These are phyloP conservation scores for Setipinna tenuifilis DNA, from an alignment of 2,797 vertebrate species.

Conservation along the genomic window DNA sequence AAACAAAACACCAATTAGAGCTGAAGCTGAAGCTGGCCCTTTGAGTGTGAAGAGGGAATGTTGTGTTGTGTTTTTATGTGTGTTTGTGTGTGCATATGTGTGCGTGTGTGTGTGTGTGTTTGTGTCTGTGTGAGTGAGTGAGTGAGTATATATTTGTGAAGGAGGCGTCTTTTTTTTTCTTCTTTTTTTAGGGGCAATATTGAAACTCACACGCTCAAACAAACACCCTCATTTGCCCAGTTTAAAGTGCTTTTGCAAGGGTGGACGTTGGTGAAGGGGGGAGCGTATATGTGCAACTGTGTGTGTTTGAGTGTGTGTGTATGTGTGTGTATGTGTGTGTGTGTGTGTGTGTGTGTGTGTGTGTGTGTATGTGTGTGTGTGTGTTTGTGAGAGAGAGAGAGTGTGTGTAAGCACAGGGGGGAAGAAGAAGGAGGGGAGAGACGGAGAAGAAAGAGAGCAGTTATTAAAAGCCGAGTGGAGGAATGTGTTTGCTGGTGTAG, in stretches of 20 bases:
- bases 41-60: constrained; percentile 53
- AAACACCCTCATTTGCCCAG: constrained; percentile 71
- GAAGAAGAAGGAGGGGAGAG: constrained; percentile 21
- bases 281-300: not conserved
- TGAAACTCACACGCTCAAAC: constrained; percentile 62
- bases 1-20: constrained; percentile 70
- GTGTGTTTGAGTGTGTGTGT: constrained; percentile 1
- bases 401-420: not conserved
- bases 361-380: not conserved
- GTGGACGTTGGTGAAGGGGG: not conserved
- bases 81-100: too few species aligned
- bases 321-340: not conserved
- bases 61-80: not conserved
- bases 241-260: constrained; percentile 67
- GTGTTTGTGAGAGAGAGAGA: too few species aligned
- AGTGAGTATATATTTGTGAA: not conserved
- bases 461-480: constrained; percentile 73
- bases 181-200: constrained; percentile 37
- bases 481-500: constrained; percentile 11
- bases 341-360: constrained; percentile 5
- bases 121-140: too few species aligned
- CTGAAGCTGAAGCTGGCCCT: constrained; percentile 26
- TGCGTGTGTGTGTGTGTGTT: too few species aligned
- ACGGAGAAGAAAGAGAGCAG: constrained; percentile 61
- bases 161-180: not conserved